Conservation (phyloP, 2,113 vertebrate species). For the Machaerirhynchus nigripectus region DNA sequence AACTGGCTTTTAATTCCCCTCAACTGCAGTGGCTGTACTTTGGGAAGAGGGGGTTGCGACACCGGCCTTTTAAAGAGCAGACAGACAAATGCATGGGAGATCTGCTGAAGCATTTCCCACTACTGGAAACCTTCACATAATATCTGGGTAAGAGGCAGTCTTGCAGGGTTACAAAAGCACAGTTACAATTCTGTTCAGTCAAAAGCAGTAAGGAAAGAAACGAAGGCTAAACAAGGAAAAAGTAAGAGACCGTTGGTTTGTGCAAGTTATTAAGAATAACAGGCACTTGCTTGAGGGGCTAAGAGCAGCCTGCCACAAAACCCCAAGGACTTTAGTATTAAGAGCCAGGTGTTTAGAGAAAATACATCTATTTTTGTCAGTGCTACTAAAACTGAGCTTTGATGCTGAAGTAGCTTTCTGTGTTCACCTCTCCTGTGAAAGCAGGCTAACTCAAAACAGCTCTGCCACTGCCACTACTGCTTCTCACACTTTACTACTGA, state of each 20-base stretch:
- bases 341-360: background rate
- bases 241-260: background rate
- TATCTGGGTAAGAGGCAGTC: background rate
- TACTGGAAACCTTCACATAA: background rate
- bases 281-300: background rate
- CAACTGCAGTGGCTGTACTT: background rate
- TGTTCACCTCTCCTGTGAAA: background rate
- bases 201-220: background rate
- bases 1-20: background rate
- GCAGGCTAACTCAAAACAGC: background rate
- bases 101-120: background rate
- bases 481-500: background rate
- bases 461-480: background rate
- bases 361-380: background rate
- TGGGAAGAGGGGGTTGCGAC: background rate
- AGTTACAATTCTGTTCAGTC: background rate
- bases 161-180: background rate
- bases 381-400: background rate
- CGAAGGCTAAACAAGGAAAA: background rate
- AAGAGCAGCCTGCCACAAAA: background rate
- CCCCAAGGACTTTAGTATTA: background rate
- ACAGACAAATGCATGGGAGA: background rate
- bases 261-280: background rate
- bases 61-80: background rate
- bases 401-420: background rate